Evolutionary conservation across 2,113 vertebrate species (phyloP), one percentile per base, ranked within the genome.

Genomic region (Oxyruncus cristatus): DNA sequence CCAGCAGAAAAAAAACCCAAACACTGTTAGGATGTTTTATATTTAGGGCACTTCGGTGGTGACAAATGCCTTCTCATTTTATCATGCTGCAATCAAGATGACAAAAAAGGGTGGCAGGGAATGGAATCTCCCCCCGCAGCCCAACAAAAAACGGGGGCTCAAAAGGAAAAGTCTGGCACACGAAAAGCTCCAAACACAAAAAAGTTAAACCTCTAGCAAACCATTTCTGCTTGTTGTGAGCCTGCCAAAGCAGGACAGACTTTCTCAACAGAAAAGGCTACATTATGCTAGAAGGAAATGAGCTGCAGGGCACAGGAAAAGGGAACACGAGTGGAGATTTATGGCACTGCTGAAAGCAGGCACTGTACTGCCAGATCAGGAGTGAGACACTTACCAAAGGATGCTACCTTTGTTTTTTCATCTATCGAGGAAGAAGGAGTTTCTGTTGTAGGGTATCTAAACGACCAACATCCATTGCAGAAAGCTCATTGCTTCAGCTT

Each of bases 261-360:
- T 91, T 93, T 97, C 95, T 68, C 79, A 93, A 91, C 88, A 96
- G 95, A 97, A 97, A 97, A 96, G 95, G 93, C 93, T 62, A 96
- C 96, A 95, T 97, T 96, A 96, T 96, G 83, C 94, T 95, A 68
- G 62, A 97, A 97, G 96, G 95, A 97, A 97, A 96, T 96, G 96
- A 96, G 86, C 86, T 95, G 94, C 92, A 96, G 95, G 91, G 93
- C 95, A 96, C 91, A 97, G 96, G 96, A 96, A 97, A 96, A 96
- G 94, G 82, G 95, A 96, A 96, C 92, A 85, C 78, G 92, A 95
- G 93, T 96, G 95, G 95, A 96, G 88, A 97, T 96, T 97, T 97
- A 97, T 95, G 88, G 94, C 66, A 39, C 46, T 6, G 8, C 86
- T 94, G 91, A 96, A 97, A 97, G 96, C 91, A 96, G 91, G 49